These are phyloP conservation scores for Sitta europaea DNA, from an alignment of 2,113 vertebrate species.

Conservation along the genomic window DNA sequence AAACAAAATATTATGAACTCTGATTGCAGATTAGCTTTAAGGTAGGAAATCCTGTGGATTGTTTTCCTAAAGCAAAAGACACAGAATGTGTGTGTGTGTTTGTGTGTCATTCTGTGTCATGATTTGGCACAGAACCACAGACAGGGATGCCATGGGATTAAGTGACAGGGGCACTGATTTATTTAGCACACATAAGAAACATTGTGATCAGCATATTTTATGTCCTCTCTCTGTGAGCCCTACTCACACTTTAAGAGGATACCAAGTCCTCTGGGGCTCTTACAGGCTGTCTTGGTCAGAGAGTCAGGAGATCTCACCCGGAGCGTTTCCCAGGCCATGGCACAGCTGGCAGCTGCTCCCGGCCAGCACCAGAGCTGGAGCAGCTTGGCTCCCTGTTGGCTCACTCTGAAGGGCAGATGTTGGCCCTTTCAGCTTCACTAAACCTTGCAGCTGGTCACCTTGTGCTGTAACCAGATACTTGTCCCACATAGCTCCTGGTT, in stretches of 20 bases:
- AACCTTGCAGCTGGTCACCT: slow-evolving; percentile 21
- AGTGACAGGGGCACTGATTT: neutral
- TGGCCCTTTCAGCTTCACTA: neutral
- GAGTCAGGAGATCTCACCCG: neutral
- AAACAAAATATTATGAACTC: neutral
- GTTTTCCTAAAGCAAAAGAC: neutral
- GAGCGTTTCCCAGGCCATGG: neutral
- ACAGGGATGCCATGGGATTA: neutral
- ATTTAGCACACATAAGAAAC: neutral
- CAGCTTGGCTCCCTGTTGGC: neutral
- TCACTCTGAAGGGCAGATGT: slow-evolving; percentile 2
- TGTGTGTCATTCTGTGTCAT: neutral
- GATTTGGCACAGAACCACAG: neutral
- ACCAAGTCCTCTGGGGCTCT: neutral
- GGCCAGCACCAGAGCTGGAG: neutral
- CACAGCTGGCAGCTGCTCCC: neutral
- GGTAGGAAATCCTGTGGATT: neutral
- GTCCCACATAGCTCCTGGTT: neutral
- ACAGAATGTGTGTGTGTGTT: neutral
- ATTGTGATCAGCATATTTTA: neutral
- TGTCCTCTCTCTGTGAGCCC: neutral
- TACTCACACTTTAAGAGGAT: neutral
- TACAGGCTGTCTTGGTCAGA: neutral
- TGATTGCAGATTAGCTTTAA: neutral
- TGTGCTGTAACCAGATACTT: slow-evolving; percentile 20